phyloP scores from a whole-genome alignment of 2,888 invertebrate species.

The Lysandra bellargus region DNA sequence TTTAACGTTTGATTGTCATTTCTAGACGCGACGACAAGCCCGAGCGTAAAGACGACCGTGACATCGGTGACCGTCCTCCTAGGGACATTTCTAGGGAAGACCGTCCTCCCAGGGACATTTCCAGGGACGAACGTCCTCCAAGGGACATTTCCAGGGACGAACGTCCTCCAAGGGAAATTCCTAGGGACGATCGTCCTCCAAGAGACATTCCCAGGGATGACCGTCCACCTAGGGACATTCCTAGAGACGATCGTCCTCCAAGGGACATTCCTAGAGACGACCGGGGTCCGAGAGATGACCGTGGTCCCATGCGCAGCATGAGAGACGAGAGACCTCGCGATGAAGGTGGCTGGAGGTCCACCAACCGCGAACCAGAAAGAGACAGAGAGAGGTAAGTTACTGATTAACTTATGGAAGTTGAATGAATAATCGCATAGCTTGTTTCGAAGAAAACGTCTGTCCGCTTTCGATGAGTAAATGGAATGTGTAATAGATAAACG shows the following conservation, averaged over 20 bases:
- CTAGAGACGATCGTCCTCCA: conserved; percentile 31
- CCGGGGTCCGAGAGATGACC: conserved; percentile 45
- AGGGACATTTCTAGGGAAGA: conserved; percentile 42
- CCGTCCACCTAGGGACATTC: conserved; percentile 43
- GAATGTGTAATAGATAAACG: neutral
- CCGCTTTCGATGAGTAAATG: neutral
- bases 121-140: conserved; percentile 38
- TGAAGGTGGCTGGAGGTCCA: conserved; percentile 59
- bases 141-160: conserved; percentile 27
- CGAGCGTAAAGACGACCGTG: conserved; percentile 32
- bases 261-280: conserved; percentile 41
- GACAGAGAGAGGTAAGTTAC: conserved; percentile 48
- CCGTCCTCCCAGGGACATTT: neutral
- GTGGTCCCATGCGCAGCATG: conserved; percentile 41
- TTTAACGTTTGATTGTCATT: neutral
- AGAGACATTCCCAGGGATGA: conserved; percentile 43
- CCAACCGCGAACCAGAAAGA: conserved; percentile 46
- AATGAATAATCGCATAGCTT: too few relatives aligned
- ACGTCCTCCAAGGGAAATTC: conserved; percentile 37
- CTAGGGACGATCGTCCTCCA: conserved; percentile 41
- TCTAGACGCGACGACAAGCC: conserved; percentile 38
- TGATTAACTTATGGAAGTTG: neutral
- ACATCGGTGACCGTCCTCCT: conserved; percentile 41
- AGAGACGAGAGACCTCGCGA: conserved; percentile 45
- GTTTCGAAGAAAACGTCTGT: too few relatives aligned